phyloP scores from a whole-genome alignment of 2,113 vertebrate species.

The Vanacampus margaritifer region DNA sequence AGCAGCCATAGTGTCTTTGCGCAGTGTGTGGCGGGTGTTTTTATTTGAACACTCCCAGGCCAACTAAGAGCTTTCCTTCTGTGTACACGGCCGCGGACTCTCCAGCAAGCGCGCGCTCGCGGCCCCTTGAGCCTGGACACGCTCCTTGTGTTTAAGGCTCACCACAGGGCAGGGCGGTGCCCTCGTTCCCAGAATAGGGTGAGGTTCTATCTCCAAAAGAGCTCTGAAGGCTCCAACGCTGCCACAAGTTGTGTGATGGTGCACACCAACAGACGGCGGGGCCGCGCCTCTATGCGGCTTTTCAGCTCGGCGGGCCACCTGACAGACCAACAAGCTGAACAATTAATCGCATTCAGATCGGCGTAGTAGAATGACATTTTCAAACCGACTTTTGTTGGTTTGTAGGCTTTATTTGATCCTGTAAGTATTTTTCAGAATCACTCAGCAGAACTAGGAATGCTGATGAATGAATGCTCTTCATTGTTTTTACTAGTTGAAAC shows the following conservation, averaged over 20 bases:
- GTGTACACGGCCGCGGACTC: conserved; percentile 7
- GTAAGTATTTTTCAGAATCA: too few species aligned
- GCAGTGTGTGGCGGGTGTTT: conserved; percentile 20
- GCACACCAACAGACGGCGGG: conserved; percentile 2
- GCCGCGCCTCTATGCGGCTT: conserved; percentile 18
- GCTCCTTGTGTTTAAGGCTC: conserved; percentile 58
- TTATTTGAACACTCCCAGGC: conserved; percentile 25
- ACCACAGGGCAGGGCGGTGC: conserved; percentile 66
- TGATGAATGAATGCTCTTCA: neutral
- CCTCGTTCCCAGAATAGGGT: conserved; percentile 62
- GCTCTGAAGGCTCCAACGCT: conserved; percentile 35
- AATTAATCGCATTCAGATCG: too few species aligned
- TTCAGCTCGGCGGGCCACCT: conserved; percentile 11
- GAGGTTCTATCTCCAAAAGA: conserved; percentile 39
- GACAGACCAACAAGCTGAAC: too few species aligned
- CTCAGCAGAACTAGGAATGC: neutral
- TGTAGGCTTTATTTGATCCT: too few species aligned
- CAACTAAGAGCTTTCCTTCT: conserved; percentile 13
- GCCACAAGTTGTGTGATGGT: conserved; percentile 28
- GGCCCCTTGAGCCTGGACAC: conserved; percentile 6
- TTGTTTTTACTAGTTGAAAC: conserved; percentile 75
- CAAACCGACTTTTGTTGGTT: too few species aligned
- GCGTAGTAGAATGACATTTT: too few species aligned
- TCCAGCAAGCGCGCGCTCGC: conserved; percentile 10
- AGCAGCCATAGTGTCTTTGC: conserved; percentile 10